phyloP scores from a whole-genome alignment of 2,113 vertebrate genomes.

The Aspidoscelis tigris region DNA sequence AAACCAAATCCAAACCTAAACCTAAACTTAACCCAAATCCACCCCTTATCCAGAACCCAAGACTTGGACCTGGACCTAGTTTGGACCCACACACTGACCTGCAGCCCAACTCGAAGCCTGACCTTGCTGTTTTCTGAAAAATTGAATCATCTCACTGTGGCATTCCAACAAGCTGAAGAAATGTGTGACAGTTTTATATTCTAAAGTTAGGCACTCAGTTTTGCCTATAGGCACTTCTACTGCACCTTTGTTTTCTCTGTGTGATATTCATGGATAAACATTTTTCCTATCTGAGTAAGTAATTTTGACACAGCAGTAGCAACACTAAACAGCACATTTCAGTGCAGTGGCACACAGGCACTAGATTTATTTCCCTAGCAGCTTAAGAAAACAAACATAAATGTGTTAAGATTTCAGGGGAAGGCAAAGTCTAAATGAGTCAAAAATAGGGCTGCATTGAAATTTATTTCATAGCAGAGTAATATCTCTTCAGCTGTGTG shows the following conservation, averaged over 20 bases:
- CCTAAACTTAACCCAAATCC: too few relatives aligned
- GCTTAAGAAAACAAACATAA: conserved; percentile 18
- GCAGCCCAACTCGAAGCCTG: too few relatives aligned
- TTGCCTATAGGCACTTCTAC: conserved; percentile 27
- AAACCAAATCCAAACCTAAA: too few relatives aligned
- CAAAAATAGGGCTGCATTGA: background rate
- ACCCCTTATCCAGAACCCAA: too few relatives aligned
- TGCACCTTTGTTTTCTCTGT: conserved; percentile 41
- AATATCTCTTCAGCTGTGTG: conserved; percentile 22
- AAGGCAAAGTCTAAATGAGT: conserved; percentile 18
- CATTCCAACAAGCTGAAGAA: conserved; percentile 34
- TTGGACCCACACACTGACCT: too few relatives aligned
- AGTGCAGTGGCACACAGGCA: conserved; percentile 9
- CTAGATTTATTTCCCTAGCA: conserved; percentile 10
- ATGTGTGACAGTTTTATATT: conserved; percentile 29
- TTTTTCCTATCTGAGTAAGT: conserved; percentile 38
- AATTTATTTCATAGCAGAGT: background rate
- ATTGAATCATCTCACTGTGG: conserved; percentile 15
- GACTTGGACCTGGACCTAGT: too few relatives aligned
- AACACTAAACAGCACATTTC: conserved; percentile 40
- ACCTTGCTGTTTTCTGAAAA: conserved; percentile 2
- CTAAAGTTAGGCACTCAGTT: conserved; percentile 4
- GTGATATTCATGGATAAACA: background rate
- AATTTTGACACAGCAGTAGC: conserved; percentile 29
- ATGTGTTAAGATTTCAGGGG: background rate